Percentiles rank a stretch among this genome's conserved stretches.
Evolutionary conservation across 2,888 invertebrate genomes (phyloP).

Genomic region (Nezara viridula): DNA sequence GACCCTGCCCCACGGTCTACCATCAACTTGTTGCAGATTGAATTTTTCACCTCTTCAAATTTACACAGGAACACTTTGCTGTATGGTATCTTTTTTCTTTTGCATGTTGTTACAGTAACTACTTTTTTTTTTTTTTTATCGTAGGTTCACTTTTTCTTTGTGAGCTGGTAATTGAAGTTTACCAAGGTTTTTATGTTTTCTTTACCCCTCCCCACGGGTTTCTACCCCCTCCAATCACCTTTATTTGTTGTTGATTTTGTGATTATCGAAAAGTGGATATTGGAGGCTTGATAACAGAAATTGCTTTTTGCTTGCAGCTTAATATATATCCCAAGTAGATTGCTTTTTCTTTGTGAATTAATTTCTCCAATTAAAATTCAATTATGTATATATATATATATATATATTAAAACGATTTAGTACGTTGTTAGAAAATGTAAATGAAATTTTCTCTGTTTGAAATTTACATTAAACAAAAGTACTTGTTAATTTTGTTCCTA

Average conservation of each 20-base stretch:
- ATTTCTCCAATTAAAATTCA: not conserved
- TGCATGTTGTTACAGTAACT: not conserved
- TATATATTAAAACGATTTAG: too few species aligned
- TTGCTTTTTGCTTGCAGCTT: not conserved
- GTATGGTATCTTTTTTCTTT: not conserved
- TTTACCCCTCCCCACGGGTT: not conserved
- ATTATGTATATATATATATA: too few species aligned
- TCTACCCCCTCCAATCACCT: not conserved
- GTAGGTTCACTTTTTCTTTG: not conserved
- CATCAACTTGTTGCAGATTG: conserved; percentile 32
- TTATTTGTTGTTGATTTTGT: not conserved
- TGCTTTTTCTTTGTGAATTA: not conserved
- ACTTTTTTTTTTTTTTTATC: not conserved
- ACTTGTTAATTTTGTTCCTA: too few species aligned
- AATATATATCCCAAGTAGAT: not conserved
- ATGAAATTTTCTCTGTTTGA: too few species aligned
- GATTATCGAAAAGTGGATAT: not conserved
- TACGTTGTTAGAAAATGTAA: too few species aligned
- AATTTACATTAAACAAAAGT: too few species aligned
- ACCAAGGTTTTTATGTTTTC: not conserved
- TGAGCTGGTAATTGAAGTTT: not conserved
- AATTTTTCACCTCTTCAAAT: conserved; percentile 40
- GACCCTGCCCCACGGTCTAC: not conserved
- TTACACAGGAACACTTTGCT: not conserved
- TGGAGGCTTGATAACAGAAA: not conserved